A percentile compares a stretch with the other conserved stretches of the same genome.
These are phyloP conservation scores for Trematomus bernacchii DNA, from an alignment of 2,797 vertebrate species.

Conservation along the genomic window DNA sequence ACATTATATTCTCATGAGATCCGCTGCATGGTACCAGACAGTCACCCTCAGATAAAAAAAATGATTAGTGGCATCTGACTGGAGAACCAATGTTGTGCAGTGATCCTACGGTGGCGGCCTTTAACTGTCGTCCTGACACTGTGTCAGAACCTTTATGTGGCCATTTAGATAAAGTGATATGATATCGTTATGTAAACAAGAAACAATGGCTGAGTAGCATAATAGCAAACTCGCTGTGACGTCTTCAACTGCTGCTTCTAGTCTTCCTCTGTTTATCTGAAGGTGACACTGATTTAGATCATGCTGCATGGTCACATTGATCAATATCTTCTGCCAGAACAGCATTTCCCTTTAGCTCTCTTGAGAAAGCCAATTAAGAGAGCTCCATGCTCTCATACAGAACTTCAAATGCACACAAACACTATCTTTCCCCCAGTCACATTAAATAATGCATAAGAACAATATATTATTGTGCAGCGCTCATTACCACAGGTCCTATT, in stretches of 20 bases:
- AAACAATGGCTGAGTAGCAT: conserved; percentile 3
- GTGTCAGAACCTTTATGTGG: conserved; percentile 46
- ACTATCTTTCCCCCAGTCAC: conserved; percentile 65
- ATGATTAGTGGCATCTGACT: conserved; percentile 67
- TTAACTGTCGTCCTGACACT: conserved; percentile 45
- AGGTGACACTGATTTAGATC: conserved; percentile 79
- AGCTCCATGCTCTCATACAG: conserved; percentile 64
- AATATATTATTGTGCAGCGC: conserved; percentile 72
- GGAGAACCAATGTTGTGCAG: conserved; percentile 49
- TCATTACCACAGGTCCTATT: conserved; percentile 53
- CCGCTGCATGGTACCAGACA: conserved; percentile 36
- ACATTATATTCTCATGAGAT: conserved; percentile 45
- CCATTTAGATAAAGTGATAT: conserved; percentile 56
- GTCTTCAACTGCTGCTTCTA: conserved; percentile 32
- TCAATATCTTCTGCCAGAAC: conserved; percentile 72
- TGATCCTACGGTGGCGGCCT: conserved; percentile 30
- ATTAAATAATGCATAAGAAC: conserved; percentile 83
- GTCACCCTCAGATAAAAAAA: conserved; percentile 44
- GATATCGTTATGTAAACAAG: conserved; percentile 43
- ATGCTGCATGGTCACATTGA: conserved; percentile 74
- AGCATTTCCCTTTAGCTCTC: conserved; percentile 73
- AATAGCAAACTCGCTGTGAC: conserved; percentile 20
- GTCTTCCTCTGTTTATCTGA: conserved; percentile 57
- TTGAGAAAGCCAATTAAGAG: conserved; percentile 75
- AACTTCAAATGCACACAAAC: conserved; percentile 74